Evolutionary conservation across 64 coral and sea anemone genomes (phyloP).

Genomic region (Pachyseris speciosa): DNA sequence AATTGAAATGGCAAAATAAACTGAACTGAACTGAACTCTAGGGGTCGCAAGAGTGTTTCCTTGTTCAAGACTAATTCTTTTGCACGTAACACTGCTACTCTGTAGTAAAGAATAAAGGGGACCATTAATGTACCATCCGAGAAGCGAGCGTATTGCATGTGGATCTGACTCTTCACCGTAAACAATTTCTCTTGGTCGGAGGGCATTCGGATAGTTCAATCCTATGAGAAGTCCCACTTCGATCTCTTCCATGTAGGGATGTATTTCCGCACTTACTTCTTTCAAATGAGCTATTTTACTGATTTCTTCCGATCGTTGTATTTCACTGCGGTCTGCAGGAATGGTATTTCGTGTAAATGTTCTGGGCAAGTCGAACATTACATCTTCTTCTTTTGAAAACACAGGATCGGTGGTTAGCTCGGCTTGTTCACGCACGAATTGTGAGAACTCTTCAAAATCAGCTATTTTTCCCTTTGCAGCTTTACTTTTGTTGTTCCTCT

Average conservation of each 20-base stretch:
- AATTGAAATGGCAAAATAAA: too few relatives aligned
- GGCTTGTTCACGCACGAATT: conserved; percentile 51
- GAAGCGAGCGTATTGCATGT: conserved; percentile 60
- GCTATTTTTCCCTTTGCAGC: conserved; percentile 37
- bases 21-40: too few relatives aligned
- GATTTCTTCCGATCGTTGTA: conserved; percentile 41
- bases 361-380: too few relatives aligned
- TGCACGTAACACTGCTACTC: not conserved
- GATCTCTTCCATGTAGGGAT: too few relatives aligned
- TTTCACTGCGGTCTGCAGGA: conserved; percentile 61
- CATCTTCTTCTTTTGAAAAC: conserved; percentile 50
- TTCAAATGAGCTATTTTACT: too few relatives aligned
- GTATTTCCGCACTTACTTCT: not conserved
- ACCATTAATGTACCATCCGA: conserved; percentile 66
- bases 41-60: not conserved
- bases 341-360: too few relatives aligned
- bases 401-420: conserved; percentile 27
- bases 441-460: conserved; percentile 65
- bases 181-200: conserved; percentile 66
- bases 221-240: too few relatives aligned
- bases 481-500: conserved; percentile 59
- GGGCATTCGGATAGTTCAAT: conserved; percentile 56
- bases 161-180: conserved; percentile 42
- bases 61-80: not conserved
- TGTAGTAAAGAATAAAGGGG: conserved; percentile 35